Conservation (phyloP, 2,797 vertebrate genomes). For the Oryzias sinensis region DNA sequence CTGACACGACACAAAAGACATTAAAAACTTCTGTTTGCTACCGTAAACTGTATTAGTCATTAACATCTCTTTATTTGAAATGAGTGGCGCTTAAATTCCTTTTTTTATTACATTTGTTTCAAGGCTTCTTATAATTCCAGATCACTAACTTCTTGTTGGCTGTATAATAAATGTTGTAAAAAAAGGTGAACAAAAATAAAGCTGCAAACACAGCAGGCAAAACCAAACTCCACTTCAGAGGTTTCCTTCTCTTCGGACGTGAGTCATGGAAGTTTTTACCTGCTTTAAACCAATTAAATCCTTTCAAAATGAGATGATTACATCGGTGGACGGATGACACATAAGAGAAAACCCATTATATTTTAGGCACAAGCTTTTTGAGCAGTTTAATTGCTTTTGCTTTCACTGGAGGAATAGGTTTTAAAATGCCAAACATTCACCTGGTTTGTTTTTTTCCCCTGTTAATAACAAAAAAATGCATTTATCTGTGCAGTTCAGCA, state of each 20-base stretch:
- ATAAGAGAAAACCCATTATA: too few relatives aligned
- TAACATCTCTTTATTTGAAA: constrained; percentile 70
- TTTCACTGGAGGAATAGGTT: constrained; percentile 18
- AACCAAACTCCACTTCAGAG: constrained; percentile 63
- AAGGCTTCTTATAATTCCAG: constrained; percentile 63
- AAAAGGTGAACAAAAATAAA: constrained; percentile 70
- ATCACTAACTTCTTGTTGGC: constrained; percentile 60
- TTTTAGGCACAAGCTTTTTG: constrained; percentile 3
- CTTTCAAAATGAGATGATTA: constrained; percentile 14
- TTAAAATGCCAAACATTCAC: constrained; percentile 19
- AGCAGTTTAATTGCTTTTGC: constrained; percentile 22
- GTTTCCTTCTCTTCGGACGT: constrained; percentile 11
- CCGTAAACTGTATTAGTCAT: constrained; percentile 54
- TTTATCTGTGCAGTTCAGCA: constrained; percentile 17
- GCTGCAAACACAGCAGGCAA: constrained; percentile 49
- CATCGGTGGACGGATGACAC: too few relatives aligned
- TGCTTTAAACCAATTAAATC: constrained; percentile 20
- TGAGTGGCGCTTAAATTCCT: constrained; percentile 50
- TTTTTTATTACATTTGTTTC: constrained; percentile 64
- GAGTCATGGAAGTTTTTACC: neutral
- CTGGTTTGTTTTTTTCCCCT: constrained; percentile 9
- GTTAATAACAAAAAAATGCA: constrained; percentile 4
- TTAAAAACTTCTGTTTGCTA: constrained; percentile 61
- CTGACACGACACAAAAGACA: constrained; percentile 62
- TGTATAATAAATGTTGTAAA: constrained; percentile 79